A percentile compares a stretch with the other conserved stretches of the same genome.
These are phyloP conservation scores for Melanaphis sacchari DNA, from an alignment of 1,140 invertebrate genomes.

Conservation along the genomic window DNA sequence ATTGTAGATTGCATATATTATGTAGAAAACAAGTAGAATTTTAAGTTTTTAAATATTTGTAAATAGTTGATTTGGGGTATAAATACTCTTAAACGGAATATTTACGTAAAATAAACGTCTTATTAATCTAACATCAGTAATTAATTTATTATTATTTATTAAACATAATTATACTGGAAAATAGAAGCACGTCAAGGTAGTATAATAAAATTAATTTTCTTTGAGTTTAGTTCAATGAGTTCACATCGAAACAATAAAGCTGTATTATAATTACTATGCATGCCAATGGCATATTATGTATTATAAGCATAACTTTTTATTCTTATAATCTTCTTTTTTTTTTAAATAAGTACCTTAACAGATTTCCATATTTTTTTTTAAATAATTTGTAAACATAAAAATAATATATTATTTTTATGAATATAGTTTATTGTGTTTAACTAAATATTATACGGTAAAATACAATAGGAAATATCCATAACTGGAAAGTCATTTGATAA, in stretches of 20 bases:
- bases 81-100: neutral
- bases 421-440: neutral
- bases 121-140: neutral
- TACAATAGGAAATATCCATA: neutral
- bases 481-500: neutral
- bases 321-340: neutral
- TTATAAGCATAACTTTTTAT: neutral
- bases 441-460: neutral
- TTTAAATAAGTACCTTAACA: neutral
- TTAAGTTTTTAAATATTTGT: too few species aligned
- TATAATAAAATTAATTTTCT: neutral
- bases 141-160: neutral
- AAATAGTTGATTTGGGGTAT: neutral
- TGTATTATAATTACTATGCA: neutral
- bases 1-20: too few species aligned
- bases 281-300: neutral
- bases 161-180: neutral
- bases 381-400: neutral
- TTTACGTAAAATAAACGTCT: neutral
- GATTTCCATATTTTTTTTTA: neutral
- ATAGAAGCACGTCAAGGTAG: neutral
- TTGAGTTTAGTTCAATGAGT: neutral
- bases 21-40: neutral
- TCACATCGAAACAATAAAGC: neutral
- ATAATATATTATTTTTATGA: neutral